These are phyloP conservation scores for Nothocercus julius DNA, from an alignment of 2,113 vertebrate species.

Conservation along the genomic window DNA sequence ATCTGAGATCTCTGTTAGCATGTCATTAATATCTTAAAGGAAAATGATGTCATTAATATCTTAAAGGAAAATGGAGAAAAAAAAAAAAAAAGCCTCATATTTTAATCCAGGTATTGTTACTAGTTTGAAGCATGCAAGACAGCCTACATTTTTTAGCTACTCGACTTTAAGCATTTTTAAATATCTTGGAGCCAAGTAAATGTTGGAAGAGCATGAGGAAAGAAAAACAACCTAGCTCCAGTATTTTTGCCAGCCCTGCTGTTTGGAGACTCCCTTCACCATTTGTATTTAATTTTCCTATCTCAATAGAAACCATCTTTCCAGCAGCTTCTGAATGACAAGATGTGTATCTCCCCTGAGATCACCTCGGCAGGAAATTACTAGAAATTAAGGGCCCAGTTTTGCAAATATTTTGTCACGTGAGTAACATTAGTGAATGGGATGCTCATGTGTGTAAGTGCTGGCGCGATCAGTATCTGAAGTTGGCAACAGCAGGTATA, in stretches of 20 bases:
- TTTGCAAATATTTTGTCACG: constrained; percentile 18
- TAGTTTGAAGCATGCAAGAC: not conserved
- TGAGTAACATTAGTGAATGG: not conserved
- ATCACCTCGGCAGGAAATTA: not conserved
- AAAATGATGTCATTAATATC: no score
- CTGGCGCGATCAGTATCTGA: not conserved
- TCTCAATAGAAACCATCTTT: constrained; percentile 48
- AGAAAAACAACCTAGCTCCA: constrained; percentile 59
- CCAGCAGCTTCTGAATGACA: constrained; percentile 58
- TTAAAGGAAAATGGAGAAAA: not conserved
- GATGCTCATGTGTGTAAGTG: not conserved
- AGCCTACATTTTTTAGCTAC: constrained; percentile 33
- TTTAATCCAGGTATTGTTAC: constrained; percentile 23
- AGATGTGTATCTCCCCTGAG: constrained; percentile 22
- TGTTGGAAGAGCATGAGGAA: constrained; percentile 58
- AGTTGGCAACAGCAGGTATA: constrained; percentile 6
- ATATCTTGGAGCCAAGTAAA: constrained; percentile 32
- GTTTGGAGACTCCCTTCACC: constrained; percentile 60
- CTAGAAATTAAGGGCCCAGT: constrained; percentile 20
- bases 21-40: not conserved
- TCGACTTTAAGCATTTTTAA: constrained; percentile 35
- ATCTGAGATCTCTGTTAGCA: not conserved
- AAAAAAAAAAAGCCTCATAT: not conserved
- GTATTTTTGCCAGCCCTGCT: constrained; percentile 66
- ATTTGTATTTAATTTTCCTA: constrained; percentile 69